phyloP scores from a whole-genome alignment of 2,888 invertebrate species.

The Polyommatus iphigenia region DNA sequence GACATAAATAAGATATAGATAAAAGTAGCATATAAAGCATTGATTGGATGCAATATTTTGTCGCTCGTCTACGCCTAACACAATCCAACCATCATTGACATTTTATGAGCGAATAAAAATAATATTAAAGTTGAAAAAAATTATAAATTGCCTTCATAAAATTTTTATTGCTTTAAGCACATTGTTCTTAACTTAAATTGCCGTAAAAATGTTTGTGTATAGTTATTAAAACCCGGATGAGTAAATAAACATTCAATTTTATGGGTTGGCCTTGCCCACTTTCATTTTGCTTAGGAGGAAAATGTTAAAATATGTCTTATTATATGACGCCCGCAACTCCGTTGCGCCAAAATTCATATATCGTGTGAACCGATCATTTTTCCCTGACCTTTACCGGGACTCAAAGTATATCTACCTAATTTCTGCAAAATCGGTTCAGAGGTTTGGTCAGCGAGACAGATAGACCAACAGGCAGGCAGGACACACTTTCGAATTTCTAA shows the following conservation, averaged over 20 bases:
- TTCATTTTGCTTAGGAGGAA: not conserved
- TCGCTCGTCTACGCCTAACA: not conserved
- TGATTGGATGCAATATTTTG: not conserved
- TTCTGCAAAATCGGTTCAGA: too few species aligned
- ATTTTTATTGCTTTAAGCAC: not conserved
- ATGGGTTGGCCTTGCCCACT: not conserved
- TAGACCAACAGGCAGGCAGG: too few species aligned
- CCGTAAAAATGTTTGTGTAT: not conserved
- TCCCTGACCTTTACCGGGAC: too few species aligned
- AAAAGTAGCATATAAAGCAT: too few species aligned
- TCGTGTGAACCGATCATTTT: too few species aligned
- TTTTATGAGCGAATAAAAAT: constrained; percentile 43
- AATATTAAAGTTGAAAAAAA: constrained; percentile 26
- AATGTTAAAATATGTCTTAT: not conserved
- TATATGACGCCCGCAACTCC: too few species aligned
- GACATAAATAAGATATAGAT: too few species aligned
- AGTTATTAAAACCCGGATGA: not conserved
- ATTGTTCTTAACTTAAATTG: not conserved
- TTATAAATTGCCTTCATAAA: constrained; percentile 23
- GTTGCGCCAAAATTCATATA: too few species aligned
- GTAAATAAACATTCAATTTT: not conserved
- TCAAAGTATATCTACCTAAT: too few species aligned
- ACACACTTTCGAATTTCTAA: too few species aligned
- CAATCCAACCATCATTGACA: constrained; percentile 37
- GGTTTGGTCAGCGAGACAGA: too few species aligned